Conservation (phyloP, 92 coral and sea anemone genomes). For the Metridium senile region DNA sequence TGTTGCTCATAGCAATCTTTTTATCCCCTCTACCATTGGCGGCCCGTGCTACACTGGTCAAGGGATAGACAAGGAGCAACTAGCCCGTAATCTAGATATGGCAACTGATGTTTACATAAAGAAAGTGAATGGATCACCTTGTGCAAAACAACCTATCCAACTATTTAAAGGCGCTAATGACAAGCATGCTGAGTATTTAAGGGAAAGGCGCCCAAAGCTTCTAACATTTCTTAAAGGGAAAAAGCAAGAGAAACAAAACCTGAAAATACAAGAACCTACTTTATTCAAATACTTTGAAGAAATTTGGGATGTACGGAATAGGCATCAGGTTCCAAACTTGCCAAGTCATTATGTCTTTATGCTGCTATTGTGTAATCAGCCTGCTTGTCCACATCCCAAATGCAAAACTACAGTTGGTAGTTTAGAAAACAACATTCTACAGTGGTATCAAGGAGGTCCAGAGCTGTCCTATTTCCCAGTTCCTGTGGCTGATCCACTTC, state of each 20-base stretch:
- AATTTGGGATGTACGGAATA: constrained; percentile 46
- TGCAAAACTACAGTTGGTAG: constrained; percentile 31
- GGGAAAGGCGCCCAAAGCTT: constrained; percentile 42
- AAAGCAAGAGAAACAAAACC: constrained; percentile 31
- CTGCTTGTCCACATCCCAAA: constrained; percentile 42
- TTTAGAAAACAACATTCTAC: not conserved
- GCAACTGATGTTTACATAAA: constrained; percentile 65
- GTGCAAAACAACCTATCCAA: constrained; percentile 47
- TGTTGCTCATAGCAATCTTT: constrained; percentile 7
- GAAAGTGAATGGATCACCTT: constrained; percentile 58
- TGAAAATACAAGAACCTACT: constrained; percentile 35
- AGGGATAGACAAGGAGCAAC: constrained; percentile 53
- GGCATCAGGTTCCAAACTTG: constrained; percentile 44
- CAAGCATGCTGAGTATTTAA: constrained; percentile 34
- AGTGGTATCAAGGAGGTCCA: constrained; percentile 57
- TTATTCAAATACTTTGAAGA: constrained; percentile 45
- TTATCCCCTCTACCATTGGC: constrained; percentile 61
- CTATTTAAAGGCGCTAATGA: constrained; percentile 54
- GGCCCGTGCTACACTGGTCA: constrained; percentile 47
- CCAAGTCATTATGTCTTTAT: constrained; percentile 48
- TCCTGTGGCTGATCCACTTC: constrained; percentile 46
- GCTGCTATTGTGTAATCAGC: constrained; percentile 35
- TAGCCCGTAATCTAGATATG: constrained; percentile 36
- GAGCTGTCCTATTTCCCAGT: constrained; percentile 35
- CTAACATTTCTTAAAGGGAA: constrained; percentile 51